Percentiles rank a stretch among this genome's conserved stretches.
These are phyloP conservation scores for Aquatica leii DNA, from an alignment of 2,888 invertebrate genomes.

Conservation along the genomic window DNA sequence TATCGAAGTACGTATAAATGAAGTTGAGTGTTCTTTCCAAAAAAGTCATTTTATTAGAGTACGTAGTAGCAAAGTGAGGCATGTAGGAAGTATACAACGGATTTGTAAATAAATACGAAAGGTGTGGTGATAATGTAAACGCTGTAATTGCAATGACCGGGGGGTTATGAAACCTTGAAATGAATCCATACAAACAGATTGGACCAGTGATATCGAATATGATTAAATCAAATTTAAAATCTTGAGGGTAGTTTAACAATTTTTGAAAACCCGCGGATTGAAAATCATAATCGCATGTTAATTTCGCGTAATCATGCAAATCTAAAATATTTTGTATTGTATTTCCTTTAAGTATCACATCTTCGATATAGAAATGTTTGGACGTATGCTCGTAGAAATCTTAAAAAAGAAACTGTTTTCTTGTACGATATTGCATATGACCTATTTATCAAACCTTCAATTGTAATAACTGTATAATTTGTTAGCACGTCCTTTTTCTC, in stretches of 20 bases:
- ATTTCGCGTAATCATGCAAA: not conserved
- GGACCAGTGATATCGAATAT: slow-evolving; percentile 39
- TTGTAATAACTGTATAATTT: slow-evolving; percentile 16
- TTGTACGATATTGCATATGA: too few relatives aligned
- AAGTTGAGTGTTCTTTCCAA: slow-evolving; percentile 43
- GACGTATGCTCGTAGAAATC: too few relatives aligned
- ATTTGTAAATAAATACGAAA: slow-evolving; percentile 34
- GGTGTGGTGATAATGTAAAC: slow-evolving; percentile 33
- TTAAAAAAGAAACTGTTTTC: too few relatives aligned
- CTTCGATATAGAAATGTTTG: too few relatives aligned
- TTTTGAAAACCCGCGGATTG: slow-evolving; percentile 30
- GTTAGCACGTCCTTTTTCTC: not conserved
- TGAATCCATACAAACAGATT: slow-evolving; percentile 41
- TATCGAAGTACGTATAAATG: slow-evolving; percentile 22
- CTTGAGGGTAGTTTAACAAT: slow-evolving; percentile 38
- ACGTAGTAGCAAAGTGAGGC: slow-evolving; percentile 41
- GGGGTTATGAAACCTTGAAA: slow-evolving; percentile 41
- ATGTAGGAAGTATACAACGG: slow-evolving; percentile 42
- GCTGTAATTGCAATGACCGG: slow-evolving; percentile 41
- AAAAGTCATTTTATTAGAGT: slow-evolving; percentile 43
- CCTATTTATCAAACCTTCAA: slow-evolving; percentile 11
- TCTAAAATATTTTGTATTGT: too few relatives aligned
- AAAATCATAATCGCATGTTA: slow-evolving; percentile 31
- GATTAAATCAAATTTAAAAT: slow-evolving; percentile 43
- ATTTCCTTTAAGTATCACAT: too few relatives aligned